phyloP scores from a whole-genome alignment of 2,888 invertebrate genomes.

The Peribatodes rhomboidaria region DNA sequence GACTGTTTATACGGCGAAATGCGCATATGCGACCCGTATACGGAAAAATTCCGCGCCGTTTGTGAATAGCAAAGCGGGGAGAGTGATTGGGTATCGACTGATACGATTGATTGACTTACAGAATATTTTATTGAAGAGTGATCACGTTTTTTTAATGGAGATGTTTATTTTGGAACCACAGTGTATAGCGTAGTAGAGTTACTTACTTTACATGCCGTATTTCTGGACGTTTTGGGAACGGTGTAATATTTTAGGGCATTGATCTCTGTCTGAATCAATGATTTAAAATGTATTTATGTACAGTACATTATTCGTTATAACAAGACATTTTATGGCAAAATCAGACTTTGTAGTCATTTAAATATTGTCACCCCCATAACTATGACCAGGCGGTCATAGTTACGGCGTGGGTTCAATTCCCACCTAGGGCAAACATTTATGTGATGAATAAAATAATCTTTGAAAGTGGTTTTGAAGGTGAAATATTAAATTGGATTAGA shows the following conservation, averaged over 20 bases:
- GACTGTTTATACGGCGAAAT: conserved; percentile 26
- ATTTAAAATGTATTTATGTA: too few species aligned
- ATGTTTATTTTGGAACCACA: not conserved
- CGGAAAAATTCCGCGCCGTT: conserved; percentile 42
- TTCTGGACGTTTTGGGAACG: not conserved
- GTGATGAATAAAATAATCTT: conserved; percentile 29
- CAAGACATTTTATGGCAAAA: too few species aligned
- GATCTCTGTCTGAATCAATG: too few species aligned
- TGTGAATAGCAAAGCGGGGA: conserved; percentile 51
- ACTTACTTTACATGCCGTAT: not conserved
- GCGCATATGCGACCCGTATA: conserved; percentile 22
- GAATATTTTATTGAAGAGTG: conserved; percentile 45
- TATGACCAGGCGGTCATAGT: too few species aligned
- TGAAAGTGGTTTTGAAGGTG: conserved; percentile 18
- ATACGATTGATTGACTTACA: conserved; percentile 45
- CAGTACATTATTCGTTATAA: too few species aligned
- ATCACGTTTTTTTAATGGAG: conserved; percentile 17
- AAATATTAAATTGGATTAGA: conserved; percentile 24
- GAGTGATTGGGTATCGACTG: conserved; percentile 44
- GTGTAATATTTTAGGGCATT: too few species aligned
- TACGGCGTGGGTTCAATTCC: too few species aligned
- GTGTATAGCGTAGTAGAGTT: not conserved
- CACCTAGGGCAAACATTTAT: too few species aligned
- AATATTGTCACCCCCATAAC: too few species aligned
- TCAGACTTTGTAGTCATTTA: too few species aligned